These are phyloP conservation scores for Discoglossus pictus DNA, from an alignment of 2,797 vertebrate species.

Conservation along the genomic window DNA sequence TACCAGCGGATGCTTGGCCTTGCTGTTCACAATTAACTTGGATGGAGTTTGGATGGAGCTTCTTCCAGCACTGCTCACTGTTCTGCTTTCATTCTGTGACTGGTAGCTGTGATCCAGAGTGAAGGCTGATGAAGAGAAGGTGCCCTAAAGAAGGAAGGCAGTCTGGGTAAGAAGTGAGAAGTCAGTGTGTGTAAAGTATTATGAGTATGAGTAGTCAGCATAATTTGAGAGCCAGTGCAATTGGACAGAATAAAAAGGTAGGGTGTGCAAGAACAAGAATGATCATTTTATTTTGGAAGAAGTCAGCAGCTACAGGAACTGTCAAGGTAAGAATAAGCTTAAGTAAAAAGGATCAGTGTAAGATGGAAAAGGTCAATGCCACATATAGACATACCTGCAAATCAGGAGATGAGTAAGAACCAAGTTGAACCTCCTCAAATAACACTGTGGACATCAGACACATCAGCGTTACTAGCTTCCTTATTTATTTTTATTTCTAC, in stretches of 20 bases:
- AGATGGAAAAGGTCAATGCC: background rate
- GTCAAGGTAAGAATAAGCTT: no score
- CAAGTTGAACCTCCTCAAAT: slow-evolving; percentile 54
- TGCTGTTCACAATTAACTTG: no score
- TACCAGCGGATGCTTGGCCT: no score
- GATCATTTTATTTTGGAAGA: no score
- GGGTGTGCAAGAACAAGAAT: no score
- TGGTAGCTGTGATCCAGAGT: slow-evolving; percentile 61
- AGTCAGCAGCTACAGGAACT: no score
- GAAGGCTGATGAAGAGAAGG: slow-evolving; percentile 12
- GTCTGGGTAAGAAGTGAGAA: no score
- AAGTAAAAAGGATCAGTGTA: background rate
- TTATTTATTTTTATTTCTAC: background rate
- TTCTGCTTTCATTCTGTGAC: slow-evolving; percentile 37
- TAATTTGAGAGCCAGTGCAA: no score
- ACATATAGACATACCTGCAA: slow-evolving; percentile 10
- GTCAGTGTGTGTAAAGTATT: no score
- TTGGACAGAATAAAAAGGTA: no score
- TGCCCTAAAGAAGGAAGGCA: no score
- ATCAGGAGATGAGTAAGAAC: slow-evolving; percentile 16
- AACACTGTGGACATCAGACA: slow-evolving; percentile 49
- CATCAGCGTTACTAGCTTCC: background rate
- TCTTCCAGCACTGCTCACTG: background rate
- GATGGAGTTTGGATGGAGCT: background rate
- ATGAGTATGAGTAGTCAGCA: no score